phyloP scores from a whole-genome alignment of 2,888 invertebrate genomes.

The Ferrisia virgata region DNA sequence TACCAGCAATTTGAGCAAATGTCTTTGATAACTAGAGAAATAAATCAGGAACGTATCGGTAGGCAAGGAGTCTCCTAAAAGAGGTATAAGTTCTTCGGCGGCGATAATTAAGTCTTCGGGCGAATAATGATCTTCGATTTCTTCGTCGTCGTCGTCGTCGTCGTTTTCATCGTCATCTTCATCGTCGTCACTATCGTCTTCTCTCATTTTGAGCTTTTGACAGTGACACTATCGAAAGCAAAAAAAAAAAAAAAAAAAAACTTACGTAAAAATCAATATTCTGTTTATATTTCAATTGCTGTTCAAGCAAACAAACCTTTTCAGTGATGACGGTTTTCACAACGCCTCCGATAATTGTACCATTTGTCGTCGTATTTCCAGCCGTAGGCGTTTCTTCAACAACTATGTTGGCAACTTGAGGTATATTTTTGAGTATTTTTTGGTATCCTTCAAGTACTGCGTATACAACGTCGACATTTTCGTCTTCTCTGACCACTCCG shows the following conservation, averaged over 20 bases:
- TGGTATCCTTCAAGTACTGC: slow-evolving; percentile 36
- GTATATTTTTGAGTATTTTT: slow-evolving; percentile 36
- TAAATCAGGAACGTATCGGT: background rate
- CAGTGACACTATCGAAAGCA: background rate
- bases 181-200: slow-evolving; percentile 34
- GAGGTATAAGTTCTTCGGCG: slow-evolving; percentile 29
- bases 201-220: slow-evolving; percentile 29
- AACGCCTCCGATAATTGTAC: background rate
- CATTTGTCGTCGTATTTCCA: background rate
- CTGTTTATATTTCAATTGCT: background rate
- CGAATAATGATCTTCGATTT: slow-evolving; percentile 37
- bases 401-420: background rate
- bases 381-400: background rate
- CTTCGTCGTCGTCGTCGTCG: slow-evolving; percentile 19
- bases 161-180: slow-evolving; percentile 18
- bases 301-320: too few relatives aligned
- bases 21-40: slow-evolving; percentile 37
- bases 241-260: too few relatives aligned
- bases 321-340: slow-evolving; percentile 34
- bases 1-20: slow-evolving; percentile 37
- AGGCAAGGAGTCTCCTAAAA: slow-evolving; percentile 17
- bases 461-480: slow-evolving; percentile 36
- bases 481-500: background rate
- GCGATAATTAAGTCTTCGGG: slow-evolving; percentile 13
- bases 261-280: too few relatives aligned